Evolutionary conservation across 2,888 invertebrate species (phyloP).

Genomic region (Allacma fusca): DNA sequence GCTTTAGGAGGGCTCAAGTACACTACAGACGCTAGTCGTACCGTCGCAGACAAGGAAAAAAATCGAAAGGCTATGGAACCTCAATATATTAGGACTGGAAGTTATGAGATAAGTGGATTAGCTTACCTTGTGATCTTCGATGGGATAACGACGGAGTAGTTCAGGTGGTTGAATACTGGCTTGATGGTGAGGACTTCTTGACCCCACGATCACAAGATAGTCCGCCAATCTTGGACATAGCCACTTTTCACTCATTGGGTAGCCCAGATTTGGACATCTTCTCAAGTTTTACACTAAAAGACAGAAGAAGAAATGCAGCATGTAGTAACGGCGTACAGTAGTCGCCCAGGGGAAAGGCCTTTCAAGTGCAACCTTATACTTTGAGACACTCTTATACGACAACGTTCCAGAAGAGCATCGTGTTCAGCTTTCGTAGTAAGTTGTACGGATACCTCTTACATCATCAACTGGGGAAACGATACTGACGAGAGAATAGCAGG

Average conservation of each 20-base stretch:
- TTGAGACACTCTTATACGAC: background rate
- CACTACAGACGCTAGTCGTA: too few species aligned
- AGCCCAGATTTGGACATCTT: conserved; percentile 38
- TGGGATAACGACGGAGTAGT: conserved; percentile 91
- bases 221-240: conserved; percentile 75
- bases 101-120: background rate
- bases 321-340: background rate
- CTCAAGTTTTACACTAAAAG: conserved; percentile 30
- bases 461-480: conserved; percentile 31
- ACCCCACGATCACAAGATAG: conserved; percentile 97
- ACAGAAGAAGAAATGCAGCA: conserved; percentile 5
- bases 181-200: conserved; percentile 73
- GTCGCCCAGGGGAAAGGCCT: background rate
- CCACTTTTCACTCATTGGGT: conserved; percentile 61
- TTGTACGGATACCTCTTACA: conserved; percentile 23
- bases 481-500: conserved; percentile 38
- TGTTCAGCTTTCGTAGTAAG: background rate
- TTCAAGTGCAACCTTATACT: too few species aligned
- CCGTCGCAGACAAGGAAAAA: background rate
- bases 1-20: too few species aligned
- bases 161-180: conserved; percentile 82
- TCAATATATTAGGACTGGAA: background rate
- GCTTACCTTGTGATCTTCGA: conserved; percentile 83
- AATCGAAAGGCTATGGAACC: background rate
- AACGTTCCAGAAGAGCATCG: background rate